Conservation (phyloP, 2,113 vertebrate genomes). For the Puffinus mauretanicus region DNA sequence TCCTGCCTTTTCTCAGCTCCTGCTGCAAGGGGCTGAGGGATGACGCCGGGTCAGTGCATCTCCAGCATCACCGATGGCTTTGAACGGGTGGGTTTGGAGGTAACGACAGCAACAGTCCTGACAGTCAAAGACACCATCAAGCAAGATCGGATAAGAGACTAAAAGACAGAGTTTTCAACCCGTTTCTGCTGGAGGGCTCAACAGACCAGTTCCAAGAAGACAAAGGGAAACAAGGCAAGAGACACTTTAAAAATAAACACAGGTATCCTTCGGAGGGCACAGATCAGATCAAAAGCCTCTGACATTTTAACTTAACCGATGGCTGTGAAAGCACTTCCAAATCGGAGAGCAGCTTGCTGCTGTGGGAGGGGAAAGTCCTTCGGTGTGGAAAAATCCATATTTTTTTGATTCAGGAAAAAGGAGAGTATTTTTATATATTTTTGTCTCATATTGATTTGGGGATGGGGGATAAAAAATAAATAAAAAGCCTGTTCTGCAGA, state of each 20-base stretch:
- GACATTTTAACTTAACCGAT: background rate
- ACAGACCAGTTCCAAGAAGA: background rate
- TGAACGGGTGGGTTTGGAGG: fast-evolving
- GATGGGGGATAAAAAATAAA: background rate
- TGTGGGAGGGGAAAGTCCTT: background rate
- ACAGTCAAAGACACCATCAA: background rate
- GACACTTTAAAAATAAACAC: conserved; percentile 6
- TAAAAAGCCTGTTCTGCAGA: background rate
- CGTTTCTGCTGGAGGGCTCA: fast-evolving
- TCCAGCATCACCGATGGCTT: background rate
- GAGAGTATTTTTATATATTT: background rate
- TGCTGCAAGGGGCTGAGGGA: background rate
- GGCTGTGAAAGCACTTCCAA: background rate
- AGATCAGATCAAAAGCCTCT: background rate
- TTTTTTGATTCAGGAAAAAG: background rate
- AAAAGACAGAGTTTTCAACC: background rate
- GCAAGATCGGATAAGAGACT: background rate
- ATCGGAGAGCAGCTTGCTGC: background rate
- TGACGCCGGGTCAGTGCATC: fast-evolving
- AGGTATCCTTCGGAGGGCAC: background rate
- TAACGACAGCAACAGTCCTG: background rate
- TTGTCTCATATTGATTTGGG: background rate
- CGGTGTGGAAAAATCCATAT: background rate
- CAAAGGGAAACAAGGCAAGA: background rate
- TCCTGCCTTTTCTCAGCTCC: background rate